phyloP scores from a whole-genome alignment of 2,113 vertebrate genomes.

The Lophotis ruficrista region DNA sequence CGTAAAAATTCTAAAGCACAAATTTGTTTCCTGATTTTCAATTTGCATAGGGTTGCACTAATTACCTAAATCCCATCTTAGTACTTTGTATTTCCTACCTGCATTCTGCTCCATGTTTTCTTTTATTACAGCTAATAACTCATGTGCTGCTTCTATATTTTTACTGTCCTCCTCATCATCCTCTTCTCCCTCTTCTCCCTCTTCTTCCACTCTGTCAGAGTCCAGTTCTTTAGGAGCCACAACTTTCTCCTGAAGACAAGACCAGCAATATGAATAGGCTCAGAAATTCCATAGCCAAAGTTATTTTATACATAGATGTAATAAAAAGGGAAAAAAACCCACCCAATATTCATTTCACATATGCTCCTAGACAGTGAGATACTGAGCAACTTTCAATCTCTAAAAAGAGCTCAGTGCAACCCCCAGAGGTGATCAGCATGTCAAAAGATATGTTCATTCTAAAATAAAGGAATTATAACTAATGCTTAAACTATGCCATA shows the following conservation, averaged over 20 bases:
- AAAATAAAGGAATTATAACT: background rate
- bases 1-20: background rate
- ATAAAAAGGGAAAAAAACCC: background rate
- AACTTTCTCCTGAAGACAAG: constrained; percentile 59
- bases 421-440: background rate
- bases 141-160: constrained; percentile 64
- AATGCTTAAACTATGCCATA: background rate
- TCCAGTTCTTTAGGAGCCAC: constrained; percentile 32
- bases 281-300: background rate
- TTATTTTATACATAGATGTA: background rate
- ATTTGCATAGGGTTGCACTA: background rate
- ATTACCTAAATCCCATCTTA: background rate
- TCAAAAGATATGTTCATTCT: background rate
- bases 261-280: background rate
- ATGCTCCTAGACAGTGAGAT: background rate
- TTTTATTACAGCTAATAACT: constrained; percentile 79
- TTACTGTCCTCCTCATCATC: constrained; percentile 59
- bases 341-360: background rate
- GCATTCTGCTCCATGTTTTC: constrained; percentile 81
- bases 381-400: background rate
- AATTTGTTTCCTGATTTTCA: background rate
- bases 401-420: background rate
- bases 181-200: background rate
- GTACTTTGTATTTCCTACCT: constrained; percentile 66
- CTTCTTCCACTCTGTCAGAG: background rate